phyloP scores from a whole-genome alignment of 2,797 vertebrate genomes.

The Netta rufina region DNA sequence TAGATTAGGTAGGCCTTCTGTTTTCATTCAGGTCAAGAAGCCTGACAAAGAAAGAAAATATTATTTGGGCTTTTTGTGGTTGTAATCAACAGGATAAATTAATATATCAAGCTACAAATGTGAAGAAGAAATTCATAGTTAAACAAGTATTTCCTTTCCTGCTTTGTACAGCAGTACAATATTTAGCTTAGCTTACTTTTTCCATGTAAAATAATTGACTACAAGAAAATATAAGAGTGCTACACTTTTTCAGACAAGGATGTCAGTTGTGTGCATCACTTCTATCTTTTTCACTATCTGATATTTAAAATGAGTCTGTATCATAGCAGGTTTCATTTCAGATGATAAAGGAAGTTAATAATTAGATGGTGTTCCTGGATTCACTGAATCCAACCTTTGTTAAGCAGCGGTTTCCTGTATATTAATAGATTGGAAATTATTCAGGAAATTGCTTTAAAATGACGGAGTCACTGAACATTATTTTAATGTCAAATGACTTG shows the following conservation, averaged over 20 bases:
- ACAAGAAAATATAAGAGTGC: neutral
- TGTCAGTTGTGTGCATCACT: neutral
- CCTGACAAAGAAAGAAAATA: neutral
- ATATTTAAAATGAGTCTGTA: constrained; percentile 60
- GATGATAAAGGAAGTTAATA: constrained; percentile 73
- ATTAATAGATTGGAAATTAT: constrained; percentile 80
- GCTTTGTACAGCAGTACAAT: neutral
- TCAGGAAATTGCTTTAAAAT: constrained; percentile 81
- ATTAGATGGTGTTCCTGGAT: constrained; percentile 70
- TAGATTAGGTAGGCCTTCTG: neutral
- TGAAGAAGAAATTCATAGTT: neutral
- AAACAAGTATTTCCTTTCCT: neutral
- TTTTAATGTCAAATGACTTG: constrained; percentile 77
- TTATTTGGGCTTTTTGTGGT: neutral
- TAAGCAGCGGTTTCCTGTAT: constrained; percentile 76
- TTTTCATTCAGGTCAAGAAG: neutral
- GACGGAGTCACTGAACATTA: constrained; percentile 71
- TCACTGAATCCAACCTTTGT: constrained; percentile 74
- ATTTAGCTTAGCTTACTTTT: neutral
- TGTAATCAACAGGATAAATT: neutral
- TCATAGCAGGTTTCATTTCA: constrained; percentile 57
- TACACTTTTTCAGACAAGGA: neutral
- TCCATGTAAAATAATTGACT: neutral
- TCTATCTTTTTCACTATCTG: constrained; percentile 46
- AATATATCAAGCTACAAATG: neutral